These are phyloP conservation scores for Phylloscopus whistleri DNA, from an alignment of 2,113 vertebrate genomes.

Conservation along the genomic window DNA sequence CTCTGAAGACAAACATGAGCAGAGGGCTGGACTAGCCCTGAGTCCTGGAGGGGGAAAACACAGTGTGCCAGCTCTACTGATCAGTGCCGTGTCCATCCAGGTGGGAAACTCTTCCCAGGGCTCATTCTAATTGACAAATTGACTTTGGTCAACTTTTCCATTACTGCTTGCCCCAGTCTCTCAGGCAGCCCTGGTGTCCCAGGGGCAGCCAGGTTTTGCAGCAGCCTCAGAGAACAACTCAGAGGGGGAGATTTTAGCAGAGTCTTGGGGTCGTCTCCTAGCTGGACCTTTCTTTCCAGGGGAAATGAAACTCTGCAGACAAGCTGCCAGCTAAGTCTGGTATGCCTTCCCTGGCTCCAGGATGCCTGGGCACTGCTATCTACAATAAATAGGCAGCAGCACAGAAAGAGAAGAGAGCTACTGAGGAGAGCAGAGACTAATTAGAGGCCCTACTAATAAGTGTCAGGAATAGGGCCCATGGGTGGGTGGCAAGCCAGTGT, in stretches of 20 bases:
- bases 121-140: background rate
- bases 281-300: background rate
- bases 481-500: background rate
- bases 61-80: background rate
- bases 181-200: background rate
- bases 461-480: background rate
- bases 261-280: background rate
- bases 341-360: background rate
- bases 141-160: background rate
- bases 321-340: background rate
- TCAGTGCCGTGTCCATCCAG: background rate
- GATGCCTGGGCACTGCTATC: background rate
- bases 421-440: background rate
- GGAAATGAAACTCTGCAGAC: background rate
- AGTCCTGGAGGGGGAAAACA: background rate
- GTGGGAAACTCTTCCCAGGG: background rate
- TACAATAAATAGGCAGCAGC: background rate
- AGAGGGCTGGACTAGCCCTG: background rate
- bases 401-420: background rate
- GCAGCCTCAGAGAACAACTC: background rate
- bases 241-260: background rate
- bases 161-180: background rate
- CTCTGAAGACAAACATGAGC: background rate
- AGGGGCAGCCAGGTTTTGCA: background rate
- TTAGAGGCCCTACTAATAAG: background rate